phyloP scores from a whole-genome alignment of 1,140 invertebrate species.

The Heliconius hewitsoni region DNA sequence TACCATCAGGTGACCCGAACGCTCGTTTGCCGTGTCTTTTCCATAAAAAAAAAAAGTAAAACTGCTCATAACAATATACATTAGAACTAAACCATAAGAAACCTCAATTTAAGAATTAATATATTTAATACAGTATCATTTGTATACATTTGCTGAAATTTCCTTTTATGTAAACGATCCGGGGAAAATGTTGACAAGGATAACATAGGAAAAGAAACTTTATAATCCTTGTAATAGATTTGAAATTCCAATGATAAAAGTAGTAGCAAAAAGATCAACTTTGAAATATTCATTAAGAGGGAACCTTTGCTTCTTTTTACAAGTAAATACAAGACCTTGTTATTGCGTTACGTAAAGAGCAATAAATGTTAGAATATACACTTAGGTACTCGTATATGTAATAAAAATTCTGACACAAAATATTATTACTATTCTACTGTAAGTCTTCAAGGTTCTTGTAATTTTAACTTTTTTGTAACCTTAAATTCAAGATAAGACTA shows the following conservation, averaged over 20 bases:
- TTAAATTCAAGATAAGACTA: no score
- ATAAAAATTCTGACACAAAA: not conserved
- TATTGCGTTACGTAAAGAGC: not conserved
- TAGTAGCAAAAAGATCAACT: slow-evolving; percentile 1
- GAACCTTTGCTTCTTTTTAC: not conserved
- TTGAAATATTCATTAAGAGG: slow-evolving; percentile 21
- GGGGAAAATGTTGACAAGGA: slow-evolving; percentile 5
- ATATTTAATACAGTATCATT: slow-evolving; percentile 8
- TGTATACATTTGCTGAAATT: slow-evolving; percentile 21
- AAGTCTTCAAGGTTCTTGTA: no score
- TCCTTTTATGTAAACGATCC: slow-evolving; percentile 16
- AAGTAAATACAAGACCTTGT: not conserved
- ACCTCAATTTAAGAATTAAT: not conserved
- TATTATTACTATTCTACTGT: no score
- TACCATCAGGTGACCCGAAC: no score
- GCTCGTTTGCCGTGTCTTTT: no score
- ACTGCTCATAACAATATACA: not conserved
- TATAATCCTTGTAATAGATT: not conserved
- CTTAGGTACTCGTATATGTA: not conserved
- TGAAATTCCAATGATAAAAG: not conserved
- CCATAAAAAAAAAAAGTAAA: no score
- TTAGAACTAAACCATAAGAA: not conserved
- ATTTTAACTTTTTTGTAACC: no score
- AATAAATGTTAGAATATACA: not conserved
- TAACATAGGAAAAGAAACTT: not conserved